These are phyloP conservation scores for Mythimna impura DNA, from an alignment of 2,888 invertebrate genomes.

Conservation along the genomic window DNA sequence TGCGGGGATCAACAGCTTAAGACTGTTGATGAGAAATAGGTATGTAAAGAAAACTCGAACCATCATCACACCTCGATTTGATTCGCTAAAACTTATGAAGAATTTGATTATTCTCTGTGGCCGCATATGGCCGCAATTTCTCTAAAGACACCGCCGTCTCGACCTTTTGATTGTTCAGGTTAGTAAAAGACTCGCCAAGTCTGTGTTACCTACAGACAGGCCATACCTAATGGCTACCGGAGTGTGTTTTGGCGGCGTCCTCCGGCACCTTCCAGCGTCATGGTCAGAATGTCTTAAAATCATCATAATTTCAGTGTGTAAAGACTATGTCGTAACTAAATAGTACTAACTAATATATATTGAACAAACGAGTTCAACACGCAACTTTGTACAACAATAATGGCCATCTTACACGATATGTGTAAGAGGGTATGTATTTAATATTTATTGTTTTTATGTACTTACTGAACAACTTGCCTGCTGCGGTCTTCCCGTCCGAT, in stretches of 20 bases:
- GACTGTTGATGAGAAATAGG: not conserved
- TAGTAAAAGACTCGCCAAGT: too few species aligned
- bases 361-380: not conserved
- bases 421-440: not conserved
- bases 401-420: constrained; percentile 10
- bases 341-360: not conserved
- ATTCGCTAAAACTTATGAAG: not conserved
- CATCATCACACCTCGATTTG: not conserved
- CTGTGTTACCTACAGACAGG: too few species aligned
- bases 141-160: too few species aligned
- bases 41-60: not conserved
- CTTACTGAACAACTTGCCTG: too few species aligned
- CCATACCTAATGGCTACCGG: too few species aligned
- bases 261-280: too few species aligned
- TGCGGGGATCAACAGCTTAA: too few species aligned
- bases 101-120: not conserved
- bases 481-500: too few species aligned
- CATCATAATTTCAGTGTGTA: not conserved
- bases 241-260: too few species aligned
- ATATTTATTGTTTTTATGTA: constrained; percentile 16
- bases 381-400: constrained; percentile 9
- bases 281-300: too few species aligned
- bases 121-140: too few species aligned
- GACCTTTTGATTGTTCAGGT: too few species aligned
- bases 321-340: not conserved